A percentile compares a stretch with the other conserved stretches of the same genome.
phyloP scores from a whole-genome alignment of 1,140 invertebrate species.

The Diachasmimorpha longicaudata region DNA sequence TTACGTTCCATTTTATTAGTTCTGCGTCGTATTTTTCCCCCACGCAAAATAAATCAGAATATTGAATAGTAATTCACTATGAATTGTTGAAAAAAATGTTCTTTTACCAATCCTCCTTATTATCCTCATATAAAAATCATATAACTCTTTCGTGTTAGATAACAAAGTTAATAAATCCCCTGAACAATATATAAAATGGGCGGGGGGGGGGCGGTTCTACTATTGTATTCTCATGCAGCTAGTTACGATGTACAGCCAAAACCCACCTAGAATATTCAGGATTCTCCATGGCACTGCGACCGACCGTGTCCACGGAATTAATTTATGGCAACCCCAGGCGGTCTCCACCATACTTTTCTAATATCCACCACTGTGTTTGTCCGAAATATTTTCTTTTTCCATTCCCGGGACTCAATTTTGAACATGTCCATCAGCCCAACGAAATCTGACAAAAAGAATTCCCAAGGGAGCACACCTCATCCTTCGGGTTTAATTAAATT shows the following conservation, averaged over 20 bases:
- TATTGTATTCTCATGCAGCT: not conserved
- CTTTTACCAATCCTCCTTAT: no score
- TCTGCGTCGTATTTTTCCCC: no score
- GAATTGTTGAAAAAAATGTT: no score
- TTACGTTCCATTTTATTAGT: no score
- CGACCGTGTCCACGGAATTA: slow-evolving; percentile 36
- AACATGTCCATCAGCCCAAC: not conserved
- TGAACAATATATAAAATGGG: not conserved
- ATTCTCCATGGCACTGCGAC: not conserved
- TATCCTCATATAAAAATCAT: no score
- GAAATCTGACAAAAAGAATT: no score
- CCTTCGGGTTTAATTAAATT: no score
- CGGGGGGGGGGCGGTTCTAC: not conserved
- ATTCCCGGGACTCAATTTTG: not conserved
- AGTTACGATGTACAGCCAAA: not conserved
- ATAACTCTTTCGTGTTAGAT: not conserved
- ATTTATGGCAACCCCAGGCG: slow-evolving; percentile 39
- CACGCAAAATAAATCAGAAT: no score
- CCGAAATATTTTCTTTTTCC: not conserved
- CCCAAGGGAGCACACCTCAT: no score
- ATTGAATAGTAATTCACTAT: no score
- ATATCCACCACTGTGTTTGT: not conserved
- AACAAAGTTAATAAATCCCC: not conserved
- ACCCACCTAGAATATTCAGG: slow-evolving; percentile 4
- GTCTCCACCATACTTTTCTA: not conserved